Evolutionary conservation across 2,888 invertebrate genomes (phyloP).

Genomic region (Eulithis testata): DNA sequence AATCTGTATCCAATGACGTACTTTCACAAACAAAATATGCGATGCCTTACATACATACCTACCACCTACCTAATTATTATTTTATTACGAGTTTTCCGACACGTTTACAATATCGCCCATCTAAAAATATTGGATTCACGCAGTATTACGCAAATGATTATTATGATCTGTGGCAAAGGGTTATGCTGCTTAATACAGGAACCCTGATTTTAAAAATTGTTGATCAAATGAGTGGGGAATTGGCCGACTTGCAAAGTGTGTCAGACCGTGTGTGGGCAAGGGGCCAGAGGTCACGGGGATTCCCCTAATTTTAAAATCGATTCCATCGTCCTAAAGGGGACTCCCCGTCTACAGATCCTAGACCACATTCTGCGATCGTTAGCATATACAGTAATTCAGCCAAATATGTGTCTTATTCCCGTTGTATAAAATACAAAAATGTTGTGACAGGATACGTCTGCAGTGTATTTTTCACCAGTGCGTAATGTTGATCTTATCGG

Average conservation of each 20-base stretch:
- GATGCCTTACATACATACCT: no score
- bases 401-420: neutral
- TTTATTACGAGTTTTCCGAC: no score
- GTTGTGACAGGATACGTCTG: neutral
- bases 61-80: no score
- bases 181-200: no score
- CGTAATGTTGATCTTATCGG: neutral
- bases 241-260: slow-evolving; percentile 2
- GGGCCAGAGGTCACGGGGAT: neutral
- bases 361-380: neutral
- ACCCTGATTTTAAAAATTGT: no score
- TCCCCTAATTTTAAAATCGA: neutral
- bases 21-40: no score
- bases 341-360: neutral
- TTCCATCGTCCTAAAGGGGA: neutral
- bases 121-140: no score
- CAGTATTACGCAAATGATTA: no score
- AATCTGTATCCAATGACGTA: neutral
- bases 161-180: no score
- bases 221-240: neutral
- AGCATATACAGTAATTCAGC: neutral
- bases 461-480: neutral
- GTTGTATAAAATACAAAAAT: neutral
- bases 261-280: slow-evolving; percentile 1
- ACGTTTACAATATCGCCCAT: no score